Base-by-base conservation (phyloP, 2,797 vertebrate genomes). In the Dromococcyx pavoninus region DNA sequence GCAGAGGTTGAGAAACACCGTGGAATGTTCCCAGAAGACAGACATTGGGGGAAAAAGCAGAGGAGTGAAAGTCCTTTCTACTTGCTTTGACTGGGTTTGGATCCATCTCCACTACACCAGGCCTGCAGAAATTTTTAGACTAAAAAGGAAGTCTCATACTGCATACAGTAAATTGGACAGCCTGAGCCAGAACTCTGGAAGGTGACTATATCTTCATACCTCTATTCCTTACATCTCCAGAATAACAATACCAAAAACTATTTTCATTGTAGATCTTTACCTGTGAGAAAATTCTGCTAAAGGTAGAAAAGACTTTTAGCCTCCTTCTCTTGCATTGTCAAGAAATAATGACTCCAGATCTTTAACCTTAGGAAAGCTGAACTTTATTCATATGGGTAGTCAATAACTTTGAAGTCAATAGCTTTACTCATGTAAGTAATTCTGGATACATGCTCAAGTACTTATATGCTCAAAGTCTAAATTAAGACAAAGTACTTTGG, bases 401-500 rank as follows among this genome's bases (percentile, higher is more conserved):
- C 81, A 91, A 39, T 25, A 90, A 61, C 53, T 77, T 53, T 46
- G 54, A 83, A 95, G 54, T 61, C 72, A 93, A 76, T 56, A 77
- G 28, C 37, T 79, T 74, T 83, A 80, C 43, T 57, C 7, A 37
- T n/a, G 7, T 75, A 48, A 86, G n/a, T 71, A 82, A 69, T 69
- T 92, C 70, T 53, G 78, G 16, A 30, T 56, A 78, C 0, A 0
- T 69, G 28, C 30, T 81, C 25, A 78, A 81, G 35, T 56, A 53
- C 57, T 93, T 77, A 33, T 50, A 58, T 33, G 14, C 61, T 91
- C 50, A 75, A 77, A 44, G 28, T 76, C 73, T 79, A 86, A 95
- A 94, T 89, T 62, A 94, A 95, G 79, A 91, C 50, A 67, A 95
- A 91, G 79, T 64, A 44, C 56, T 91, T 72, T 71, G 51, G 39